Conservation (phyloP, 2,888 invertebrate genomes). For the Drosophila suboccidentalis region DNA sequence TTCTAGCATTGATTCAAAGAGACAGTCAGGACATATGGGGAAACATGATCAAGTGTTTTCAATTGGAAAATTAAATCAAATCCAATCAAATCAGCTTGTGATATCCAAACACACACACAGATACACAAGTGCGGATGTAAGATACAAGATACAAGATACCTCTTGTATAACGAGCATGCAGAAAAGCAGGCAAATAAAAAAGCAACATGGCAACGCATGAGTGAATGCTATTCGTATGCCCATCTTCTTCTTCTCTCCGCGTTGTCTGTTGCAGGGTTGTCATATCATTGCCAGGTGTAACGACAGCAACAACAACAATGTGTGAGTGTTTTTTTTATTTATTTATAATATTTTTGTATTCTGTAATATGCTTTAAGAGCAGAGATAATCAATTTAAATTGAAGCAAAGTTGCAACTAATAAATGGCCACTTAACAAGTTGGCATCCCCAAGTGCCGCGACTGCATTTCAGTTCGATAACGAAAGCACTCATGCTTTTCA, state of each 20-base stretch:
- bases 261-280: conserved; percentile 53
- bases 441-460: conserved; percentile 11
- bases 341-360: not conserved
- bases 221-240: conserved; percentile 34
- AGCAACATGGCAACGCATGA: conserved; percentile 63
- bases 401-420: conserved; percentile 30
- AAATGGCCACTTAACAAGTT: conserved; percentile 33
- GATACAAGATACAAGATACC: conserved; percentile 27
- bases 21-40: conserved; percentile 16
- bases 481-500: not conserved
- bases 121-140: conserved; percentile 20
- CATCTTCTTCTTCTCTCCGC: not conserved
- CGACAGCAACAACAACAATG: conserved; percentile 10
- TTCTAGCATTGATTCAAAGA: conserved; percentile 33
- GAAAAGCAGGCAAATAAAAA: conserved; percentile 11
- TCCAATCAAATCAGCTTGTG: conserved; percentile 79
- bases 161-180: conserved; percentile 34
- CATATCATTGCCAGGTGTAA: conserved; percentile 61
- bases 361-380: conserved; percentile 14
- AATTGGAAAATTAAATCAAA: conserved; percentile 84
- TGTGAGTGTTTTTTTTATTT: not conserved
- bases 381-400: conserved; percentile 20
- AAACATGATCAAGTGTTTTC: conserved; percentile 79
- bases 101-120: conserved; percentile 42
- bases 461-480: conserved; percentile 17